phyloP scores from a whole-genome alignment of 2,113 vertebrate species.

The Myiopsitta monachus region DNA sequence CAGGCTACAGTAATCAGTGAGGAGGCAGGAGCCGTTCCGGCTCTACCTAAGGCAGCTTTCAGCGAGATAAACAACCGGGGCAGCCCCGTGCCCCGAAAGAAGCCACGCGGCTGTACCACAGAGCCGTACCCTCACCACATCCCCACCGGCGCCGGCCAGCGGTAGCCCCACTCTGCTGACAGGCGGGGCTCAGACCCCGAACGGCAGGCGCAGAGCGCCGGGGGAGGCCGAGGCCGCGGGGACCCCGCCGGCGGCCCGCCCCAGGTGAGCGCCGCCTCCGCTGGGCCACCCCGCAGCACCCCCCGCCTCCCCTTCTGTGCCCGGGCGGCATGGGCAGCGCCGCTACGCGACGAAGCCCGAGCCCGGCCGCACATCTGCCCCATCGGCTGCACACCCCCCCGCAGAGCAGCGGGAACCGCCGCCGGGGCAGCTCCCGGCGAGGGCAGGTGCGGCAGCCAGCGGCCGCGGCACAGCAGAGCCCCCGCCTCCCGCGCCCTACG shows the following conservation, averaged over 20 bases:
- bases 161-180: neutral
- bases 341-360: neutral
- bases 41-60: neutral
- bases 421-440: neutral
- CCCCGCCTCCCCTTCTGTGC: neutral
- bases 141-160: neutral
- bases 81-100: neutral
- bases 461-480: neutral
- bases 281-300: neutral
- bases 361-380: neutral
- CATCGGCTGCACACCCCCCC: neutral
- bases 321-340: neutral
- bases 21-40: neutral
- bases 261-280: neutral
- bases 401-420: neutral
- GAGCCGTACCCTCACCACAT: too few species aligned
- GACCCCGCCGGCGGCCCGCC: neutral
- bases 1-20: neutral
- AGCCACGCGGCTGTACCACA: neutral
- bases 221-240: neutral
- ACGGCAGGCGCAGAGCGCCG: neutral
- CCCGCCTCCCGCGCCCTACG: neutral
- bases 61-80: neutral
- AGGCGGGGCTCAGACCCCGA: neutral
- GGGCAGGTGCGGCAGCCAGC: conserved; percentile 31